These are phyloP conservation scores for Ibycter americanus DNA, from an alignment of 2,797 vertebrate species.

Conservation along the genomic window DNA sequence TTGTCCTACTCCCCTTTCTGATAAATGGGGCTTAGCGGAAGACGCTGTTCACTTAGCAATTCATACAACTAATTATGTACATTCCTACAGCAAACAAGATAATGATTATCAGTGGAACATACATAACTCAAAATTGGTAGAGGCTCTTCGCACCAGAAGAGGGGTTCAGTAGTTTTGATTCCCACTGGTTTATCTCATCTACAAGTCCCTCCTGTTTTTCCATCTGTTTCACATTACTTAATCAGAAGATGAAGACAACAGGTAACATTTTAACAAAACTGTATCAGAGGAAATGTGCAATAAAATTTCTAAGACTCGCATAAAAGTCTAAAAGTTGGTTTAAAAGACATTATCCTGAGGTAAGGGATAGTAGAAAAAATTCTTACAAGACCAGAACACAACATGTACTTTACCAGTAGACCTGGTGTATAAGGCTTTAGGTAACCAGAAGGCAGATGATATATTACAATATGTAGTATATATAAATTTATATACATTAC, in stretches of 20 bases:
- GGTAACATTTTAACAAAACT: not conserved
- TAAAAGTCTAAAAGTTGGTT: not conserved
- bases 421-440: not conserved
- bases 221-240: not conserved
- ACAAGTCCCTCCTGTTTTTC: not conserved
- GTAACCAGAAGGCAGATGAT: not conserved
- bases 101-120: not conserved
- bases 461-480: not conserved
- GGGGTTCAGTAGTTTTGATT: not conserved
- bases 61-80: not conserved
- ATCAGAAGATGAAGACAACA: not conserved
- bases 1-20: not conserved
- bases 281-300: not conserved
- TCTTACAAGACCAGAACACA: not conserved
- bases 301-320: not conserved
- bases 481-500: not conserved
- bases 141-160: not conserved
- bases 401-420: not conserved
- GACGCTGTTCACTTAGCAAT: not conserved
- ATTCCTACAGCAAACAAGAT: not conserved
- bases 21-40: accelerated
- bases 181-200: not conserved
- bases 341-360: not conserved
- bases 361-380: not conserved
- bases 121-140: not conserved